Evolutionary conservation across 2,113 vertebrate genomes (phyloP).

Genomic region (Dolichallabes microphthalmus): DNA sequence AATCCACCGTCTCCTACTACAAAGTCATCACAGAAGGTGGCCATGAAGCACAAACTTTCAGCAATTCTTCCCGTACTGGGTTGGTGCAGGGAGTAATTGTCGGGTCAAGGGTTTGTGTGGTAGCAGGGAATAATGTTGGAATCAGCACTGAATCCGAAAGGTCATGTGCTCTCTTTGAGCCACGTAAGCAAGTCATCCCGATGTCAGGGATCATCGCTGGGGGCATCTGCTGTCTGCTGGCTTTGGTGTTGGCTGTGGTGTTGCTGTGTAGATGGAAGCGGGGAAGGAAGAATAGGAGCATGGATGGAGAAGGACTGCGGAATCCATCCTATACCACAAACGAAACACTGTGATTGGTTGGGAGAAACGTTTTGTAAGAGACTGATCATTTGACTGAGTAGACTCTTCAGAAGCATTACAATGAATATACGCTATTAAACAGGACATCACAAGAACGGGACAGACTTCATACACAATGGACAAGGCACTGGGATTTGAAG

Average conservation of each 20-base stretch:
- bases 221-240: slow-evolving; percentile 58
- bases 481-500: not conserved
- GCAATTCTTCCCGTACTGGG: slow-evolving; percentile 42
- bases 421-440: not conserved
- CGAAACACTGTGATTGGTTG: slow-evolving; percentile 56
- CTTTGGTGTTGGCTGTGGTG: slow-evolving; percentile 47
- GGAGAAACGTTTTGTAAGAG: not conserved
- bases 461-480: not conserved
- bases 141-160: slow-evolving; percentile 53
- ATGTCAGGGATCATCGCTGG: slow-evolving; percentile 59
- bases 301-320: slow-evolving; percentile 60
- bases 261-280: slow-evolving; percentile 55
- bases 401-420: not conserved
- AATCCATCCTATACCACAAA: slow-evolving; percentile 67
- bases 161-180: slow-evolving; percentile 63
- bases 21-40: slow-evolving; percentile 59
- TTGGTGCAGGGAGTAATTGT: slow-evolving; percentile 55
- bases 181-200: not conserved
- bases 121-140: slow-evolving; percentile 67
- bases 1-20: slow-evolving; percentile 66
- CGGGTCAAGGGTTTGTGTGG: slow-evolving; percentile 70
- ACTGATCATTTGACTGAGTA: not conserved
- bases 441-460: not conserved
- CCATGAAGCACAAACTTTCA: slow-evolving; percentile 33
- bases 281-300: slow-evolving; percentile 52